A percentile compares a stretch with the other conserved stretches of the same genome.
These are phyloP conservation scores for Muscidifurax raptorellus DNA, from an alignment of 1,140 invertebrate species.

Conservation along the genomic window DNA sequence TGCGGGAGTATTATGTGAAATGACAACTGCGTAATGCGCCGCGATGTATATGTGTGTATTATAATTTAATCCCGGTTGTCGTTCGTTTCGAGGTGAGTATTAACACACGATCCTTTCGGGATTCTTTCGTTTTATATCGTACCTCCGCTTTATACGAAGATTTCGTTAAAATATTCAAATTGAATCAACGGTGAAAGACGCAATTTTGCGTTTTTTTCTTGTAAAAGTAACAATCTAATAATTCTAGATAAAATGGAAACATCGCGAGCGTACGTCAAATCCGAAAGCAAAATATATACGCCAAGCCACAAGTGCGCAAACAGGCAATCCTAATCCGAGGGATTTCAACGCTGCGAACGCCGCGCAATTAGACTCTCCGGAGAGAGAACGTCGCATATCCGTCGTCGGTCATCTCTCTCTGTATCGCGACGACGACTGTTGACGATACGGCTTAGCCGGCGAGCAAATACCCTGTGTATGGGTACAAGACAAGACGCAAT, in stretches of 20 bases:
- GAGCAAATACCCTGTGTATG: conserved; percentile 58
- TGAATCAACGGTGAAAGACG: too few species aligned
- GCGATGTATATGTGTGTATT: too few species aligned
- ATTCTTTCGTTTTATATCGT: too few species aligned
- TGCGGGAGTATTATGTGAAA: too few species aligned
- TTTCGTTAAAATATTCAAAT: too few species aligned
- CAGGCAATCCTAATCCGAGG: not conserved
- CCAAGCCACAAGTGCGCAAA: conserved; percentile 1
- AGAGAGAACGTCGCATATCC: too few species aligned
- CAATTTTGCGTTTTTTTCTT: too few species aligned
- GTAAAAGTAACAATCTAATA: not conserved
- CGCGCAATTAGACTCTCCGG: conserved; percentile 1
- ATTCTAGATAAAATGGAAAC: not conserved
- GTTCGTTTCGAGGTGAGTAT: too few species aligned
- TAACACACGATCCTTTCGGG: too few species aligned
- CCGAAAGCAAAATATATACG: not conserved
- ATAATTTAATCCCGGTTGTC: too few species aligned
- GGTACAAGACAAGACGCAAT: conserved; percentile 58
- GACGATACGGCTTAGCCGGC: conserved; percentile 63
- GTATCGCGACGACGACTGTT: conserved; percentile 54
- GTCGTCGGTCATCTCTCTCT: not conserved
- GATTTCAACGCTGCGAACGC: conserved; percentile 9
- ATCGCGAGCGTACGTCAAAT: not conserved
- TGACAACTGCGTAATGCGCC: too few species aligned
- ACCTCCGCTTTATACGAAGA: too few species aligned